A percentile compares a stretch with the other conserved stretches of the same genome.
Conservation (phyloP, 1,140 invertebrate genomes). For the Dinoponera quadriceps region DNA sequence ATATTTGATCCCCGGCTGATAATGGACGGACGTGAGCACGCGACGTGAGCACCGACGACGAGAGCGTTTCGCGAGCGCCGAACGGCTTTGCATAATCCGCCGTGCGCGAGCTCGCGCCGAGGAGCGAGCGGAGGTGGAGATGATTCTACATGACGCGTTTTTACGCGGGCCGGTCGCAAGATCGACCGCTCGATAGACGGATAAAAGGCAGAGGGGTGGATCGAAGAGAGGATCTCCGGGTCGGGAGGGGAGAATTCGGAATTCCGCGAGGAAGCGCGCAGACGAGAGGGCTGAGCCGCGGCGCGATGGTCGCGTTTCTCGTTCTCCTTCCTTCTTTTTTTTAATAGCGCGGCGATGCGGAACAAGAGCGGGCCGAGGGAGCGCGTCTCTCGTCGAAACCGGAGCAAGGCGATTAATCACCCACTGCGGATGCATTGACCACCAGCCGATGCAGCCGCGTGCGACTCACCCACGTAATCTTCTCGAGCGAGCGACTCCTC, state of each 20-base stretch:
- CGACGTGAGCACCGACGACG: neutral
- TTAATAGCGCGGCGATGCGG: slow-evolving; percentile 8
- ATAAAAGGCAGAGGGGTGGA: neutral
- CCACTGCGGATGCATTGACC: slow-evolving; percentile 65
- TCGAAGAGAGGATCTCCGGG: neutral
- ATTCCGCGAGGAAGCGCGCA: neutral
- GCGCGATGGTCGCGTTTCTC: neutral
- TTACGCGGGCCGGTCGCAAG: slow-evolving; percentile 26
- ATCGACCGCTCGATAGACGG: neutral
- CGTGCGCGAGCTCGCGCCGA: slow-evolving; percentile 10
- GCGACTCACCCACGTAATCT: slow-evolving; percentile 49
- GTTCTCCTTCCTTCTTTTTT: neutral
- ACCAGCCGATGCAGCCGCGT: slow-evolving; percentile 66
- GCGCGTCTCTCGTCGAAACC: slow-evolving; percentile 62
- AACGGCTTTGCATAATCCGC: slow-evolving; percentile 45
- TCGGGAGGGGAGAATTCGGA: neutral
- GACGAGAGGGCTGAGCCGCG: no score
- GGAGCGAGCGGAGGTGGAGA: slow-evolving; percentile 8
- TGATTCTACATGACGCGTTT: slow-evolving; percentile 12
- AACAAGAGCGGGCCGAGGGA: neutral
- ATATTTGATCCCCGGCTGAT: slow-evolving; percentile 15
- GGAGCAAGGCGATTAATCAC: slow-evolving; percentile 70
- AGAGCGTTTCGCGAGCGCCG: slow-evolving; percentile 10
- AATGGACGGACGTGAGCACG: slow-evolving; percentile 36
- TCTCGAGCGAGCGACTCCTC: slow-evolving; percentile 10